Evolutionary conservation across 2,888 invertebrate species (phyloP), one percentile per base, ranked within the genome.

Genomic region (Xanthorhoe designata): DNA sequence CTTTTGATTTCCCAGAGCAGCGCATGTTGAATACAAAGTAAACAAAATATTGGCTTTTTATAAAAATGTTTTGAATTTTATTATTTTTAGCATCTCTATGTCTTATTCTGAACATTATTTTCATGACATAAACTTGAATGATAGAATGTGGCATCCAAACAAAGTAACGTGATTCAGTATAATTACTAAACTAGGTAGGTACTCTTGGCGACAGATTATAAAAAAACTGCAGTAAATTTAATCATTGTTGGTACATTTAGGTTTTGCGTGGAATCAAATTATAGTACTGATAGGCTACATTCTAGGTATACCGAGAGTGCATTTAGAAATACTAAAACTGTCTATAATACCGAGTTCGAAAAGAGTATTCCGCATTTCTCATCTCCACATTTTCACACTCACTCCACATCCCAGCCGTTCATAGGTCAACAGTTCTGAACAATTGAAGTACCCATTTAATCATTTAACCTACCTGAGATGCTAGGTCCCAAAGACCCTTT

Each of bases 401-500:
- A n/a, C n/a, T n/a, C n/a, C n/a, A 57, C 32, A 19, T 32, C 52
- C 24, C 38, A 19, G 29, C 38, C 59, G 38, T 54, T 55, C 50
- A 15, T 50, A 59, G 54, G 54, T 55, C 50, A 54, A 54, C 24
- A 64, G 60, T 62, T 62, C 35, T 56, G 24, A 63, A 61, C 61
- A 66, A 63, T 58, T 66, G 63, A 64, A 62, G 60, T 52, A n/a
- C 45, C 53, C 32, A 58, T 65, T 66, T 53, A 68, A 72, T 68
- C 54, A 70, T 61, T 66, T 65, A 68, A 66, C 58, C 45, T 69
- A 70, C 70, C 69, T 68, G 60, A 67, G 68, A 54, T 49, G n/a
- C 50, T 51, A 66, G 66, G 68, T 52, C 63, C 67, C 70, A 62
- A 64, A 68, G 66, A 71, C 67, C 69, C 71, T 70, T 72, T 73